Evolutionary conservation across 2,797 vertebrate species (phyloP).

Genomic region (Labroides dimidiatus): DNA sequence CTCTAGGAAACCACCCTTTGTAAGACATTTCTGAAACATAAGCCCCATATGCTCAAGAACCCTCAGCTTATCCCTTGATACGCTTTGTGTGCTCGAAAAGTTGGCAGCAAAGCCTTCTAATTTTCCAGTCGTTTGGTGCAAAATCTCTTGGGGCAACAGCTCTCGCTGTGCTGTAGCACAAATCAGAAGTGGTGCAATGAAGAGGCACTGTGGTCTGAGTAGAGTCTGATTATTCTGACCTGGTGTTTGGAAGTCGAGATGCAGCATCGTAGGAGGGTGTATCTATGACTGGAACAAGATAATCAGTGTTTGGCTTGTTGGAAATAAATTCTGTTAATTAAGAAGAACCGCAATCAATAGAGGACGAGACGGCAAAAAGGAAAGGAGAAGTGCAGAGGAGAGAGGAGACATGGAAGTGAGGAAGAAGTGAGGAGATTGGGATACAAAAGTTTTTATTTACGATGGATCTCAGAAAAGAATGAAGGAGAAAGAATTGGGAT

Average conservation of each 20-base stretch:
- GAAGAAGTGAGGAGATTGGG: not conserved
- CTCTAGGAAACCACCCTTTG: slow-evolving; percentile 24
- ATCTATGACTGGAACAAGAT: slow-evolving; percentile 34
- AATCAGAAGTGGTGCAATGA: slow-evolving; percentile 8
- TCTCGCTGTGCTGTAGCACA: not conserved
- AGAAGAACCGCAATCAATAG: slow-evolving; percentile 35
- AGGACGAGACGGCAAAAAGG: slow-evolving; percentile 9
- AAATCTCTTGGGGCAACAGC: slow-evolving; percentile 22
- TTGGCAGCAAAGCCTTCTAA: slow-evolving; percentile 20
- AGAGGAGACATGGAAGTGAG: not conserved
- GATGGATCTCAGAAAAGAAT: slow-evolving; percentile 19
- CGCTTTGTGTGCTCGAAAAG: slow-evolving; percentile 10
- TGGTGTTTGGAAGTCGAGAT: slow-evolving; percentile 22
- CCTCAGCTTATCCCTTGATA: slow-evolving; percentile 25
- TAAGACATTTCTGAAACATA: slow-evolving; percentile 29
- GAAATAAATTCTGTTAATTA: slow-evolving; percentile 59
- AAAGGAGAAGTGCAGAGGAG: slow-evolving; percentile 2
- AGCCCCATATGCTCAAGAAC: slow-evolving; percentile 19
- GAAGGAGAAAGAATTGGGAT: slow-evolving; percentile 15
- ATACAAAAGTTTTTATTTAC: slow-evolving; percentile 34
- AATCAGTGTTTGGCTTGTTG: slow-evolving; percentile 63
- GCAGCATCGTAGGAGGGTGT: slow-evolving; percentile 10
- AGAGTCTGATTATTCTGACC: slow-evolving; percentile 33
- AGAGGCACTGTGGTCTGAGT: slow-evolving; percentile 14
- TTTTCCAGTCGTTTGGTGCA: slow-evolving; percentile 40